These are phyloP conservation scores for Orchestia grillus DNA, from an alignment of 1,140 invertebrate genomes.

Conservation along the genomic window DNA sequence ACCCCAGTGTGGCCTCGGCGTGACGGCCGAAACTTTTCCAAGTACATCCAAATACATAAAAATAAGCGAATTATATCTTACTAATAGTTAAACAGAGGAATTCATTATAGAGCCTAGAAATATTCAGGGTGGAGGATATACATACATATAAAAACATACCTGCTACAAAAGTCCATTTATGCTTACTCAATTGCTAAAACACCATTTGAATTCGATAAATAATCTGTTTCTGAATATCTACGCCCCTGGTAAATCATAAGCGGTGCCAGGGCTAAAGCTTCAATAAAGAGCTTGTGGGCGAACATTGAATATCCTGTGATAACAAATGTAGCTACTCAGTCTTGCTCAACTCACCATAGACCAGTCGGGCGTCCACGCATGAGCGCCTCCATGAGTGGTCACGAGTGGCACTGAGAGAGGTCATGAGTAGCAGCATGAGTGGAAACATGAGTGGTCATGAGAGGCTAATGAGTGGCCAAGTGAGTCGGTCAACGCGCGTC, in stretches of 20 bases:
- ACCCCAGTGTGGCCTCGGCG: too few species aligned
- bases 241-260: background rate
- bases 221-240: background rate
- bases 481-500: slow-evolving; percentile 26
- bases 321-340: background rate
- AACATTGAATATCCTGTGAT: background rate
- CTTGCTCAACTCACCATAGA: background rate
- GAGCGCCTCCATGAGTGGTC: background rate
- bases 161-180: background rate
- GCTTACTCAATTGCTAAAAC: background rate
- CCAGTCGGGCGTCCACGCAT: background rate
- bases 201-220: background rate
- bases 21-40: too few species aligned
- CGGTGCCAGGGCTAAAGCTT: background rate
- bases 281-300: background rate
- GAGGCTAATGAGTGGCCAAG: slow-evolving; percentile 12
- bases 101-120: too few species aligned
- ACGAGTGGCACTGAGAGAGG: background rate
- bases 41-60: too few species aligned
- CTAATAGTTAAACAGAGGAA: too few species aligned
- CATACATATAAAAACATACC: too few species aligned
- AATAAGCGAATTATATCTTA: too few species aligned
- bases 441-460: background rate
- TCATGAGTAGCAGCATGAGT: slow-evolving; percentile 28
- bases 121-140: too few species aligned